Evolutionary conservation across 2,888 invertebrate species (phyloP).

Genomic region (Rhingia campestris): DNA sequence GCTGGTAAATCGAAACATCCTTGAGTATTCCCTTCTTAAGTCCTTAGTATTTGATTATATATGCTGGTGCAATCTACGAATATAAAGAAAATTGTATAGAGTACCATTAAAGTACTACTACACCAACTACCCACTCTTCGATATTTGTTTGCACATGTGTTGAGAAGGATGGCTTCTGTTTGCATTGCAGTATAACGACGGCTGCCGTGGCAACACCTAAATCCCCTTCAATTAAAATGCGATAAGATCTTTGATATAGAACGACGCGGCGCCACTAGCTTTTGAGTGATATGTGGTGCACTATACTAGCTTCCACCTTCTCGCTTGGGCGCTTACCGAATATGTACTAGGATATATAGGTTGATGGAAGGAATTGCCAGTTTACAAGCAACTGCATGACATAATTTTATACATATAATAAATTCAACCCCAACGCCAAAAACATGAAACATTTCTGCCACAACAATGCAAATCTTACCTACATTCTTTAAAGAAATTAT

Average conservation of each 20-base stretch:
- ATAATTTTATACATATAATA: conserved; percentile 47
- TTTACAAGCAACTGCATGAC: conserved; percentile 33
- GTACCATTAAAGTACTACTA: neutral
- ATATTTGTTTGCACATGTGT: conserved; percentile 15
- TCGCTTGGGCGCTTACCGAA: conserved; percentile 33
- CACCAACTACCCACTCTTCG: neutral
- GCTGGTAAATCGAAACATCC: conserved; percentile 45
- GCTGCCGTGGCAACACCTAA: conserved; percentile 47
- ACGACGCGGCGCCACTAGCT: conserved; percentile 22
- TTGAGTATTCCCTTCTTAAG: conserved; percentile 39
- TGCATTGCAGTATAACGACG: conserved; percentile 19
- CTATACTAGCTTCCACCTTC: neutral
- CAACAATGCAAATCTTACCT: too few species aligned
- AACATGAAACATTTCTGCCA: neutral
- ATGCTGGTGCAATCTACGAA: neutral
- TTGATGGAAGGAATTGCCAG: conserved; percentile 2
- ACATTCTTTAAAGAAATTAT: too few species aligned
- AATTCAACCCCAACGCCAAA: conserved; percentile 32
- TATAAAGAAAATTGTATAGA: conserved; percentile 15
- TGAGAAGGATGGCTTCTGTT: conserved; percentile 1
- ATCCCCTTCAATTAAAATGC: conserved; percentile 55
- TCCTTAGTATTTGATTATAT: conserved; percentile 23
- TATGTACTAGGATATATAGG: conserved; percentile 3
- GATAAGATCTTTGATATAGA: conserved; percentile 45
- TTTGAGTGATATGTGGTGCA: neutral